These are phyloP conservation scores for Ctenopoma kingsleyae DNA, from an alignment of 2,797 vertebrate species.

Conservation along the genomic window DNA sequence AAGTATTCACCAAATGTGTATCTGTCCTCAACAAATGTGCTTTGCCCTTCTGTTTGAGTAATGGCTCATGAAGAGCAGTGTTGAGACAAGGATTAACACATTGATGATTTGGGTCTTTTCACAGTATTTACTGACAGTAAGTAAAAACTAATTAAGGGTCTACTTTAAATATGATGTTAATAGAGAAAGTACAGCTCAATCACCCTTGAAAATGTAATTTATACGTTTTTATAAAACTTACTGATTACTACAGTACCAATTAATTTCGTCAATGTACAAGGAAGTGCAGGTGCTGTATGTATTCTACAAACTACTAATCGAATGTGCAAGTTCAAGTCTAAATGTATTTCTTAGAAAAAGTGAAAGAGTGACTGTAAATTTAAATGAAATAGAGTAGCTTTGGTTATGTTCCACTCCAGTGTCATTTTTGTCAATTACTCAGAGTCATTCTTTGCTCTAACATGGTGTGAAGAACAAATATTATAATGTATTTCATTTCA, in stretches of 20 bases:
- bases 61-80: neutral
- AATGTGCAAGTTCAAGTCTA: neutral
- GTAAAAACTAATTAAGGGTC: no score
- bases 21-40: no score
- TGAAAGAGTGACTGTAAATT: neutral
- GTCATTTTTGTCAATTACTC: slow-evolving; percentile 38
- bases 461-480: slow-evolving; percentile 36
- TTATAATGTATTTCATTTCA: slow-evolving; percentile 44
- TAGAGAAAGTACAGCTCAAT: neutral
- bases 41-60: no score
- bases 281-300: neutral
- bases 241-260: neutral
- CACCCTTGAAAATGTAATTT: neutral
- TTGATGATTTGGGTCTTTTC: neutral
- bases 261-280: neutral
- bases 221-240: neutral
- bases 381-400: slow-evolving; percentile 11
- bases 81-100: neutral
- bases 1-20: no score
- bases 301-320: neutral
- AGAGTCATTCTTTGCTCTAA: slow-evolving; percentile 18
- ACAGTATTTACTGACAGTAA: neutral
- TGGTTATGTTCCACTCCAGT: slow-evolving; percentile 4
- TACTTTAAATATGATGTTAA: no score
- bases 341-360: neutral